Evolutionary conservation across 2,888 invertebrate genomes (phyloP).

Genomic region (Alentia gelatinosa): DNA sequence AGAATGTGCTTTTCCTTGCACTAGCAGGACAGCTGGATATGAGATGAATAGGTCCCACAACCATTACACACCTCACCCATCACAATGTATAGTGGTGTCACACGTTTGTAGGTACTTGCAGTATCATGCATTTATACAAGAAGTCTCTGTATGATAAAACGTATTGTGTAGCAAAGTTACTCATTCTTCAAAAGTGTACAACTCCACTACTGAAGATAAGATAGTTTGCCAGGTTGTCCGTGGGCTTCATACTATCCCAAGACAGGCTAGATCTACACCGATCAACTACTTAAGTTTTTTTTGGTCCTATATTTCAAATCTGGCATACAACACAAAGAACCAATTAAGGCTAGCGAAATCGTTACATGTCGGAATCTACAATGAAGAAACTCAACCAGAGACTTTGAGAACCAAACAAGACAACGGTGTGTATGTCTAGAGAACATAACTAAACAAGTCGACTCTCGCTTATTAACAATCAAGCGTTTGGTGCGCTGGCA

Average conservation of each 20-base stretch:
- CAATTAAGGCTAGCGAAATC: background rate
- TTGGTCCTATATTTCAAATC: background rate
- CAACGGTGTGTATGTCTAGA: conserved; percentile 36
- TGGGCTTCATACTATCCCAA: too few relatives aligned
- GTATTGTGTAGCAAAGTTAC: too few relatives aligned
- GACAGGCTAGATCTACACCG: too few relatives aligned
- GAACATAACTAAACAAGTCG: conserved; percentile 29
- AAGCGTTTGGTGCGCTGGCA: conserved; percentile 38
- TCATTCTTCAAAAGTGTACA: too few relatives aligned
- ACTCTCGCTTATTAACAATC: conserved; percentile 32
- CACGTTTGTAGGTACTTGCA: background rate
- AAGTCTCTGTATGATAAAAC: too few relatives aligned
- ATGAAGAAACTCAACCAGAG: conserved; percentile 1
- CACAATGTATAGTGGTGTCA: background rate
- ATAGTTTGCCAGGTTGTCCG: too few relatives aligned
- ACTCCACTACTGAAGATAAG: too few relatives aligned
- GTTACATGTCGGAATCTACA: background rate
- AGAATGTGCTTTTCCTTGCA: background rate
- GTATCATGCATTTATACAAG: background rate
- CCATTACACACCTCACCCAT: too few relatives aligned
- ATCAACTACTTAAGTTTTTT: too few relatives aligned
- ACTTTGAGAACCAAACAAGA: conserved; percentile 20
- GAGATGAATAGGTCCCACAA: too few relatives aligned
- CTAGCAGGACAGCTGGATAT: background rate
- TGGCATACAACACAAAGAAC: background rate